phyloP scores from a whole-genome alignment of 2,888 invertebrate genomes.

The Coleophora flavipennella region DNA sequence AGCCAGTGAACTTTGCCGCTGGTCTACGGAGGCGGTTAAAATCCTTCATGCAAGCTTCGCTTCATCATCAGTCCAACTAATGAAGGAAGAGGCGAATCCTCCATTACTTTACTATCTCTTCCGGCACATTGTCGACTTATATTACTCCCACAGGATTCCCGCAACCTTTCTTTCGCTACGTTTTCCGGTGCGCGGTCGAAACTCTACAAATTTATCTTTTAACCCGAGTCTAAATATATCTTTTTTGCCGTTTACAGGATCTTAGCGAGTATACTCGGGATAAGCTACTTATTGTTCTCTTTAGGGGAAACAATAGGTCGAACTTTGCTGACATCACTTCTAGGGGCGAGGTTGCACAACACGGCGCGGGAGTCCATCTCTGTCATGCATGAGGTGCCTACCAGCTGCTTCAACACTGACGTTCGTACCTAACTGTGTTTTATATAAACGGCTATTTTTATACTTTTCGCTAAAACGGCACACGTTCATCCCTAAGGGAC shows the following conservation, averaged over 20 bases:
- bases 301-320: background rate
- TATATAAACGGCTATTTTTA: background rate
- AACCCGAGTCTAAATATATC: background rate
- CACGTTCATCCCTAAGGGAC: background rate
- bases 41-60: too few species aligned
- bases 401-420: slow-evolving; percentile 13
- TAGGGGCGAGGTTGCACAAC: background rate
- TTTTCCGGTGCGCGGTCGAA: background rate
- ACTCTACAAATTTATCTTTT: background rate
- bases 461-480: background rate
- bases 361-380: slow-evolving; percentile 18
- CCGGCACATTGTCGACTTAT: background rate
- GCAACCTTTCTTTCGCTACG: background rate
- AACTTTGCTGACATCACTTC: background rate
- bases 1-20: too few species aligned
- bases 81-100: background rate
- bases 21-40: too few species aligned
- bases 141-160: background rate
- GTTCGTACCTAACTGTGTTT: background rate
- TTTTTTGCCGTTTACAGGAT: background rate
- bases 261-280: background rate
- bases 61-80: background rate
- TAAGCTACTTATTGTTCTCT: background rate
- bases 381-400: slow-evolving; percentile 37
- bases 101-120: background rate